Conservation (phyloP, 2,888 invertebrate species). For the Amiota minor region DNA sequence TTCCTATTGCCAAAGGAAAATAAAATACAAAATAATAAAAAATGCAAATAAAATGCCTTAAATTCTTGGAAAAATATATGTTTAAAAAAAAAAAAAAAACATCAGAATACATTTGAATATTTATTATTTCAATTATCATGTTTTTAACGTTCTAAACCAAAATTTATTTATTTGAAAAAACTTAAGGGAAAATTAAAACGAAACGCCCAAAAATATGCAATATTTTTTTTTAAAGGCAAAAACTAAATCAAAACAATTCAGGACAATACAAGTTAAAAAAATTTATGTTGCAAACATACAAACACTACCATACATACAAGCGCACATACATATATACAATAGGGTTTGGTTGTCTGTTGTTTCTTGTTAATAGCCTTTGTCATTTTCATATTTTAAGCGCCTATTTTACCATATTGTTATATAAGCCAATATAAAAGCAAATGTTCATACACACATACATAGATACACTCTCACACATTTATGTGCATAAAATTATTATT, state of each 20-base stretch:
- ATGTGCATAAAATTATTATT: too few relatives aligned
- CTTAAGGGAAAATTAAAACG: background rate
- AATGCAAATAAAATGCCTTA: too few relatives aligned
- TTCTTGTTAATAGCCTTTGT: slow-evolving; percentile 23
- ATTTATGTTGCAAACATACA: background rate
- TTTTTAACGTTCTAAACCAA: background rate
- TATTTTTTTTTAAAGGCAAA: background rate
- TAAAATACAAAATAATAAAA: too few relatives aligned
- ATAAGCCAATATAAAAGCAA: too few relatives aligned
- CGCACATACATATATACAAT: too few relatives aligned
- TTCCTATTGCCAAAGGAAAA: too few relatives aligned
- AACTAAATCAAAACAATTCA: background rate
- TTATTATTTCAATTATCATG: background rate
- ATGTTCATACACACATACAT: too few relatives aligned
- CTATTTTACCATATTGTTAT: slow-evolving; percentile 16
- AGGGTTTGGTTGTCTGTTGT: background rate
- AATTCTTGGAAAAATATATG: too few relatives aligned
- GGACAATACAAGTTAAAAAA: background rate
- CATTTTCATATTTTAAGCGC: slow-evolving; percentile 23
- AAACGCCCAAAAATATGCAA: background rate
- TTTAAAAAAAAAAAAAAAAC: too few relatives aligned
- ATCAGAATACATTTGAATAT: background rate
- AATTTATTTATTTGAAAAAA: too few relatives aligned
- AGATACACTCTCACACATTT: too few relatives aligned
- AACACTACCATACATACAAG: background rate